phyloP scores from a whole-genome alignment of 2,888 invertebrate genomes.

The Eupelmus urozonus region DNA sequence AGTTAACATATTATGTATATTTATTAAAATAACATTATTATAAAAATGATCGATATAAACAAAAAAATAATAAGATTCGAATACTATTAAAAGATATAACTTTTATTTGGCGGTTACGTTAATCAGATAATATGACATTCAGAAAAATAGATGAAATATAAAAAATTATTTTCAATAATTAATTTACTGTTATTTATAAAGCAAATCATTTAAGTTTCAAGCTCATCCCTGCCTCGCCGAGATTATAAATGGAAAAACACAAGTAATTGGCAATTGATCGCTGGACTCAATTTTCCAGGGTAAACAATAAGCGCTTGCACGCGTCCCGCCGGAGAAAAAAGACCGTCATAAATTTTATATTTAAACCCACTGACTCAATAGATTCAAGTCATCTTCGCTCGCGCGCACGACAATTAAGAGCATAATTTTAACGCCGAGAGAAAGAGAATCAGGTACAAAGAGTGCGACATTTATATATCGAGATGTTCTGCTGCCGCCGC shows the following conservation, averaged over 20 bases:
- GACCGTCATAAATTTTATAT: constrained; percentile 20
- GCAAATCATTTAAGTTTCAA: background rate
- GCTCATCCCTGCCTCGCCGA: too few relatives aligned
- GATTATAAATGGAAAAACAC: constrained; percentile 17
- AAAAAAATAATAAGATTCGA: too few relatives aligned
- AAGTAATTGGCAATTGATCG: constrained; percentile 13
- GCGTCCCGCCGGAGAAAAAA: background rate
- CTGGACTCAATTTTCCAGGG: constrained; percentile 40
- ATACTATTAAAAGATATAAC: too few relatives aligned
- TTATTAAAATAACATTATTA: too few relatives aligned
- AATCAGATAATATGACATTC: background rate
- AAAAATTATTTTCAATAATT: background rate
- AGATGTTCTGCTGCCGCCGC: too few relatives aligned
- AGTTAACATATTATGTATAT: too few relatives aligned
- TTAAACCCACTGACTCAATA: constrained; percentile 32
- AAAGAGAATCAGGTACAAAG: constrained; percentile 39
- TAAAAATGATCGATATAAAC: too few relatives aligned
- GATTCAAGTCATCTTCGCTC: constrained; percentile 41
- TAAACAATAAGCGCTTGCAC: constrained; percentile 33
- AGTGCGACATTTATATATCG: constrained; percentile 44
- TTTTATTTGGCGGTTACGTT: too few relatives aligned
- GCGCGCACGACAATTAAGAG: constrained; percentile 48
- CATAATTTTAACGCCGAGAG: constrained; percentile 32
- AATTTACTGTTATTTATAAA: background rate
- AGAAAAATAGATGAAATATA: background rate